phyloP scores from a whole-genome alignment of 64 coral and sea anemone species.

The Acropora tenuis region DNA sequence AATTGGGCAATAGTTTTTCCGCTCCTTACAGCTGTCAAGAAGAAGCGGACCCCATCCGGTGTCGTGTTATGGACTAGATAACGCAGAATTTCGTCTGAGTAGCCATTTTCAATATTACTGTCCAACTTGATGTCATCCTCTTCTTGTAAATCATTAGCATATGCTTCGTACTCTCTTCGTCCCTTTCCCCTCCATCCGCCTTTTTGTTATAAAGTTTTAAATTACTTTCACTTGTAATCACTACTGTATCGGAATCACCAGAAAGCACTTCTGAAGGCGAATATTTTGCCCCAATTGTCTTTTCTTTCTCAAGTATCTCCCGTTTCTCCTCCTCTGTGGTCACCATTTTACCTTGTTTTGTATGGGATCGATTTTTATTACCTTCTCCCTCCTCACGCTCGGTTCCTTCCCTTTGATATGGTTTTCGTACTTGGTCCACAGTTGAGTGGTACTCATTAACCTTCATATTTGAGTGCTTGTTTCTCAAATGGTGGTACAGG shows the following conservation, averaged over 20 bases:
- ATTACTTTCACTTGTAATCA: background rate
- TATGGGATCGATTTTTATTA: background rate
- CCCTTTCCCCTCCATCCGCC: background rate
- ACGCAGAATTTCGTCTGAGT: background rate
- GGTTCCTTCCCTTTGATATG: background rate
- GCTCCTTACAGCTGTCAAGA: slow-evolving; percentile 5
- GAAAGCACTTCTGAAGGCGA: slow-evolving; percentile 3
- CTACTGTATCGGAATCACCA: background rate
- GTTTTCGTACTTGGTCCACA: background rate
- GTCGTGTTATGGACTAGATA: background rate
- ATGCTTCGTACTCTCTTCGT: background rate
- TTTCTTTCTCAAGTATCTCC: background rate
- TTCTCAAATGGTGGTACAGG: slow-evolving; percentile 16
- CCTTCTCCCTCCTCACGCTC: background rate
- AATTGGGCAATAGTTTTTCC: background rate
- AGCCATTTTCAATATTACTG: background rate
- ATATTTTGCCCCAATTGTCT: slow-evolving; percentile 6
- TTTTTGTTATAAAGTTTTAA: background rate
- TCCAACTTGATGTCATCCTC: background rate
- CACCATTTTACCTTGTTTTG: background rate
- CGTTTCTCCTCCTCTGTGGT: background rate
- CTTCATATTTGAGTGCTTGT: background rate
- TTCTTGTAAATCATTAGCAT: background rate
- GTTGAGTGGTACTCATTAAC: background rate
- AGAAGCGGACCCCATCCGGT: slow-evolving; percentile 14